Conservation (phyloP, 2,113 vertebrate species). For the Suncus etruscus region DNA sequence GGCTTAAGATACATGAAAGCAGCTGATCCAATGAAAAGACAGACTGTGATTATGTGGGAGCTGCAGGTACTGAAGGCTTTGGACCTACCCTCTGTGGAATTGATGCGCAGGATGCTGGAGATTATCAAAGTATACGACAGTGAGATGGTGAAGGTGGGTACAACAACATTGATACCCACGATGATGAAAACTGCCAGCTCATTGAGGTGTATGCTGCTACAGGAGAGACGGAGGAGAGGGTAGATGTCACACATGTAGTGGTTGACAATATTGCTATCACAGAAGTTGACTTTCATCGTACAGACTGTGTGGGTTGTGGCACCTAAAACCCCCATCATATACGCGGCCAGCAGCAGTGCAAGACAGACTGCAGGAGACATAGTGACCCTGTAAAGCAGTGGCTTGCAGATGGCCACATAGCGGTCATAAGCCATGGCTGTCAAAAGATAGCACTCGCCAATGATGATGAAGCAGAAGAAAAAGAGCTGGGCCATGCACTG, state of each 20-base stretch:
- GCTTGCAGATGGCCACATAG: constrained; percentile 52
- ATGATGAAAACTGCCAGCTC: constrained; percentile 28
- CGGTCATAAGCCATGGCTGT: constrained; percentile 64
- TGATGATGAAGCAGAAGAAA: constrained; percentile 46
- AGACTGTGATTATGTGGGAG: constrained; percentile 65
- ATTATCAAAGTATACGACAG: constrained; percentile 58
- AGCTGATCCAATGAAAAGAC: constrained; percentile 61
- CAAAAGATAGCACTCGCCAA: constrained; percentile 49
- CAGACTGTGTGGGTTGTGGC: not conserved
- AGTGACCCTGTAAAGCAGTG: constrained; percentile 29
- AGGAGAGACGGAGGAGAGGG: constrained; percentile 67
- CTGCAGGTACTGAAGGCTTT: not conserved
- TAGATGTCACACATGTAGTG: constrained; percentile 63
- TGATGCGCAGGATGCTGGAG: not conserved
- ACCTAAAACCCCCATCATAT: not conserved
- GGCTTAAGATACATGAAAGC: constrained; percentile 55
- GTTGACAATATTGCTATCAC: constrained; percentile 33
- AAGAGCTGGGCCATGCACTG: constrained; percentile 57
- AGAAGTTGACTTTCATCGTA: constrained; percentile 59
- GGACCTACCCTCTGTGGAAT: not conserved
- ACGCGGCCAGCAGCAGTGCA: not conserved
- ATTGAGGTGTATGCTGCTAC: constrained; percentile 39
- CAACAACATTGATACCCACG: no score
- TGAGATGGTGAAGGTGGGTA: not conserved
- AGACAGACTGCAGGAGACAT: constrained; percentile 50